Evolutionary conservation across 1,140 invertebrate genomes (phyloP), one percentile per base, ranked within the genome.

Genomic region (Hesperophylax magnus): DNA sequence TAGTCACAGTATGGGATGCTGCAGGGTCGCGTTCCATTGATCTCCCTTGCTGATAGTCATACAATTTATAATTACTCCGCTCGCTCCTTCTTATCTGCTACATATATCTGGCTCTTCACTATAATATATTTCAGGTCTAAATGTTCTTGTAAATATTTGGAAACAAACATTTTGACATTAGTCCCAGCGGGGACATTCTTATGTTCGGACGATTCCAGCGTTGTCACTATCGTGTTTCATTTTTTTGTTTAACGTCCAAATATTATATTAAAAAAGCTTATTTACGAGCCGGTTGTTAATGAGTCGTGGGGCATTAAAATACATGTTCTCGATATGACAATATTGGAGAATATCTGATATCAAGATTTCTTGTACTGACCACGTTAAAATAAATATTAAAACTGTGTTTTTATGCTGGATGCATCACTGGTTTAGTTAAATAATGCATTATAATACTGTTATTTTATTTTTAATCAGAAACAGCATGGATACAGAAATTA

Each of bases 51-150:
- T 71, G 82, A 83, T 83, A 81, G 58, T 75, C 63, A 61, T 58
- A 83, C 82, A 83, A 83, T 83, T 83, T 83, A 83, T 83, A 83
- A 83, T 83, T 83, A 81, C 82, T 72, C 63, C 69, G 56, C 74
- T 74, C 65, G 81, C 78, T 69, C 69, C 77, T 69, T 27, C 31
- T 80, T 83, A 83, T 83, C 82, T 83, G 82, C 79, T 83, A 83
- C 82, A 83, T 83, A 83, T 83, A 83, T 83, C 82, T 81, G 34
- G 56, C 1, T 17, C 52, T 18, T n/a, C 20, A 61, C 82, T 67
- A 83, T 79, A 83, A 83, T 83, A 83, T 83, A 83, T 83, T 81
- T 83, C 71, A 77, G 69, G 71, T 83, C 82, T 81, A 78, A 81
- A 81, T 81, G 82, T 82, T 80, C 81, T 61, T 80, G 82, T 83